Evolutionary conservation across 2,797 vertebrate species (phyloP).

Genomic region (Passerculus sandwichensis): DNA sequence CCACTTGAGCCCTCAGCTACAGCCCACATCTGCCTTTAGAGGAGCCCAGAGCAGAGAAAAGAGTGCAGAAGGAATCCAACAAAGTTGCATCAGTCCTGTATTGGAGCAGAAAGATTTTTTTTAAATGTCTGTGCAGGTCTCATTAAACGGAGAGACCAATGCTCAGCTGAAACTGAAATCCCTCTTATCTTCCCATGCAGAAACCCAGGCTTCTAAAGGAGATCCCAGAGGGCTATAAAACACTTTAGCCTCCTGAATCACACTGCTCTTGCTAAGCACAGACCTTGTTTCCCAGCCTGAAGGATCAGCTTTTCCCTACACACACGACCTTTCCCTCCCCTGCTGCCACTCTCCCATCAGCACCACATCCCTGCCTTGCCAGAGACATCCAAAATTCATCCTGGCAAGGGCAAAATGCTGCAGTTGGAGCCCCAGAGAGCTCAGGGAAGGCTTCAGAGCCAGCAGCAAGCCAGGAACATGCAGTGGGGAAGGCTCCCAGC

Average conservation of each 20-base stretch:
- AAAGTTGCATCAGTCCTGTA: background rate
- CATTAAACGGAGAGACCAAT: background rate
- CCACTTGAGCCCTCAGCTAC: background rate
- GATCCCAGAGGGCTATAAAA: constrained; percentile 28
- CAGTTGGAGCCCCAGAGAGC: background rate
- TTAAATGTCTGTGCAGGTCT: background rate
- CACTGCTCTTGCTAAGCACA: background rate
- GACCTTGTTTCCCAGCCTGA: background rate
- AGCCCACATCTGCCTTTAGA: background rate
- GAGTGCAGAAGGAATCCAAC: background rate
- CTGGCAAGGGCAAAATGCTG: background rate
- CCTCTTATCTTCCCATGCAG: constrained; percentile 48
- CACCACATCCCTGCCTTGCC: background rate
- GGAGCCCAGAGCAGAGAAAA: background rate
- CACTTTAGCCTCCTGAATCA: constrained; percentile 29
- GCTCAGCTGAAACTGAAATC: constrained; percentile 1
- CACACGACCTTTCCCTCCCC: background rate
- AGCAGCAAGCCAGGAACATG: background rate
- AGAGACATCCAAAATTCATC: background rate
- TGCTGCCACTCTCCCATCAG: background rate
- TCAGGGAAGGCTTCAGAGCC: background rate
- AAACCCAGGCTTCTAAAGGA: constrained; percentile 12
- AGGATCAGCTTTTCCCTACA: background rate
- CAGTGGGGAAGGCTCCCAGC: background rate
- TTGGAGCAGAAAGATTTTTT: background rate